Conservation (phyloP, 2,113 vertebrate genomes). For the Mungos mungo region DNA sequence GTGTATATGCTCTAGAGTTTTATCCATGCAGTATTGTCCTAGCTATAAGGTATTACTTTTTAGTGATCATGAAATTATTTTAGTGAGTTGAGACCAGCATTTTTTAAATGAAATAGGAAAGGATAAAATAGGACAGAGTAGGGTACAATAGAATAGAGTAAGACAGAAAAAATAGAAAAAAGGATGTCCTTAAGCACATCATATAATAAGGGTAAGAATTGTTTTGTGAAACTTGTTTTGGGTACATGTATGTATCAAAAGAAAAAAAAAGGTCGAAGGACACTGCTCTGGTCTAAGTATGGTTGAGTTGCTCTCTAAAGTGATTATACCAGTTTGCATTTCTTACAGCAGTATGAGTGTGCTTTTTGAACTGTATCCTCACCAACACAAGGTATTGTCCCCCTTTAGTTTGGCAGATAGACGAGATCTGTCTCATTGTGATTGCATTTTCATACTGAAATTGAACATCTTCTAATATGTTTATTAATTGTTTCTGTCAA, state of each 20-base stretch:
- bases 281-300: neutral
- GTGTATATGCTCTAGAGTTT: neutral
- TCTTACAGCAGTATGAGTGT: neutral
- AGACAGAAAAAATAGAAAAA: neutral
- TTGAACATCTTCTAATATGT: neutral
- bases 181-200: neutral
- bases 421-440: neutral
- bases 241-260: neutral
- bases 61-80: slow-evolving; percentile 32
- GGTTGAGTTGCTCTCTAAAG: neutral
- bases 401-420: neutral
- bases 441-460: neutral
- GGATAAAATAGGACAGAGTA: neutral
- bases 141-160: neutral
- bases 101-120: slow-evolving; percentile 3
- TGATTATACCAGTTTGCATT: neutral
- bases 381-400: neutral
- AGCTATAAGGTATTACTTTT: neutral
- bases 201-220: neutral
- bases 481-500: slow-evolving; percentile 27
- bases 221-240: slow-evolving; percentile 28
- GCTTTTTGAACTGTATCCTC: neutral
- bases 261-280: neutral
- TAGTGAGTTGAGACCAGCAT: neutral
- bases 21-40: neutral